Conservation (phyloP, 2,797 vertebrate genomes). For the Geotrypetes seraphini region DNA sequence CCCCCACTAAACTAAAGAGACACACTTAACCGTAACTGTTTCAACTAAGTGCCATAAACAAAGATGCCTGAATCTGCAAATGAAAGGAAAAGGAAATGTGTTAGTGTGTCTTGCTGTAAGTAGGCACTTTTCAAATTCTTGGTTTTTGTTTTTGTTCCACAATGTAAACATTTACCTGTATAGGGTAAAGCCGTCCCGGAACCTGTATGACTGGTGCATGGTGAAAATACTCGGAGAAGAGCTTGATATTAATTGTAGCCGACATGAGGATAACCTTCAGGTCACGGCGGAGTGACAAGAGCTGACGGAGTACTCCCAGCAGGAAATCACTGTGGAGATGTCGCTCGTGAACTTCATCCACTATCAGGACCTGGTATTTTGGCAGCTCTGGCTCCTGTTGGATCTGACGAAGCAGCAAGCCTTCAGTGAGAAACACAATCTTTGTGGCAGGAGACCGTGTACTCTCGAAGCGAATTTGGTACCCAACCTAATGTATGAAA, state of each 20-base stretch:
- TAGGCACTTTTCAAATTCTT: no score
- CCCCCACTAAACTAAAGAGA: no score
- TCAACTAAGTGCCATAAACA: no score
- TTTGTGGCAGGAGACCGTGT: slow-evolving; percentile 64
- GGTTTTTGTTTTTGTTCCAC: no score
- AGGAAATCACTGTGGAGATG: slow-evolving; percentile 85
- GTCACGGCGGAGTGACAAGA: slow-evolving; percentile 54
- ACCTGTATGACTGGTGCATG: slow-evolving; percentile 79
- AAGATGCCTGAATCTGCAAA: no score
- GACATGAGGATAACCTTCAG: slow-evolving; percentile 86
- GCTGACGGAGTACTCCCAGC: slow-evolving; percentile 66
- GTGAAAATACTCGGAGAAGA: slow-evolving; percentile 76
- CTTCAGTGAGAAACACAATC: slow-evolving; percentile 81
- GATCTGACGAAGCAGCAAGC: slow-evolving; percentile 78
- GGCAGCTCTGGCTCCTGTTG: slow-evolving; percentile 63
- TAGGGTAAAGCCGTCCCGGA: slow-evolving; percentile 80
- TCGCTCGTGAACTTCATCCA: slow-evolving; percentile 86
- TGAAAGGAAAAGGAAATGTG: no score
- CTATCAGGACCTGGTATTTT: slow-evolving; percentile 68
- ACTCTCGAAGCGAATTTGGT: slow-evolving; percentile 88
- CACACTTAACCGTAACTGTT: no score
- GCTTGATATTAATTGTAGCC: slow-evolving; percentile 84
- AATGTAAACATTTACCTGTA: slow-evolving; percentile 60
- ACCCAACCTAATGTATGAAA: slow-evolving; percentile 61
- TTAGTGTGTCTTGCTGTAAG: no score